phyloP scores from a whole-genome alignment of 2,797 vertebrate species.

The Cirrhinus mrigala region DNA sequence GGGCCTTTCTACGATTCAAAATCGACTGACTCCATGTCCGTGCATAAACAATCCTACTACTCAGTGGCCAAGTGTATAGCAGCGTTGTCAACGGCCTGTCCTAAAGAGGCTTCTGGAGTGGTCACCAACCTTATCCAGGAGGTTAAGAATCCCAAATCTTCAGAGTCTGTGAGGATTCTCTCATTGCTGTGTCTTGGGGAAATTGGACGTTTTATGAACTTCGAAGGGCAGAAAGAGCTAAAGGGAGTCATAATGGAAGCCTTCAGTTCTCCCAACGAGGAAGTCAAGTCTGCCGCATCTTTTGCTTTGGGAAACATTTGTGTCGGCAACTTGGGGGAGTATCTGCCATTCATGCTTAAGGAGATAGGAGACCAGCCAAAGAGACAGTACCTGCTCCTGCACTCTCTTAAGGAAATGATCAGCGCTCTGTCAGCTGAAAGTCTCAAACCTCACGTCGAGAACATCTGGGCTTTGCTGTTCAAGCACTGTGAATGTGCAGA shows the following conservation, averaged over 20 bases:
- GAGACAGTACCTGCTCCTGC: slow-evolving; percentile 92
- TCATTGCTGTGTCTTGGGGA: slow-evolving; percentile 91
- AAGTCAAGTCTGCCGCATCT: slow-evolving; percentile 90
- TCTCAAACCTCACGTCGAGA: slow-evolving; percentile 86
- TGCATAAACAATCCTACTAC: slow-evolving; percentile 88
- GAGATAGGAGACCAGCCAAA: slow-evolving; percentile 88
- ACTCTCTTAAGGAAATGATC: slow-evolving; percentile 92
- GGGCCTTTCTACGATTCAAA: slow-evolving; percentile 75
- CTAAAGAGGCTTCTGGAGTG: slow-evolving; percentile 80
- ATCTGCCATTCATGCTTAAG: slow-evolving; percentile 89
- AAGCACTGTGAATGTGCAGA: slow-evolving; percentile 88
- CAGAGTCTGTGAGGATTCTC: slow-evolving; percentile 83
- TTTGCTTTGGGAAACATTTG: slow-evolving; percentile 89
- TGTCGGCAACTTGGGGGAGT: slow-evolving; percentile 85
- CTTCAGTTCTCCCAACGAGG: slow-evolving; percentile 87
- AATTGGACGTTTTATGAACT: slow-evolving; percentile 83
- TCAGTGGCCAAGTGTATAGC: slow-evolving; percentile 90
- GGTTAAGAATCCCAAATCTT: slow-evolving; percentile 80
- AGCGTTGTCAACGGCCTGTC: slow-evolving; percentile 82
- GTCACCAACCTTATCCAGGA: slow-evolving; percentile 84
- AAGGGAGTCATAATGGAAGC: slow-evolving; percentile 89
- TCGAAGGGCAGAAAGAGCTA: slow-evolving; percentile 87
- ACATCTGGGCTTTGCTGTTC: slow-evolving; percentile 91
- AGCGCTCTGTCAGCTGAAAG: slow-evolving; percentile 80
- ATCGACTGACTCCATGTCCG: accelerated